These are phyloP conservation scores for Psammodynastes pulverulentus DNA, from an alignment of 2,113 vertebrate genomes.

Conservation along the genomic window DNA sequence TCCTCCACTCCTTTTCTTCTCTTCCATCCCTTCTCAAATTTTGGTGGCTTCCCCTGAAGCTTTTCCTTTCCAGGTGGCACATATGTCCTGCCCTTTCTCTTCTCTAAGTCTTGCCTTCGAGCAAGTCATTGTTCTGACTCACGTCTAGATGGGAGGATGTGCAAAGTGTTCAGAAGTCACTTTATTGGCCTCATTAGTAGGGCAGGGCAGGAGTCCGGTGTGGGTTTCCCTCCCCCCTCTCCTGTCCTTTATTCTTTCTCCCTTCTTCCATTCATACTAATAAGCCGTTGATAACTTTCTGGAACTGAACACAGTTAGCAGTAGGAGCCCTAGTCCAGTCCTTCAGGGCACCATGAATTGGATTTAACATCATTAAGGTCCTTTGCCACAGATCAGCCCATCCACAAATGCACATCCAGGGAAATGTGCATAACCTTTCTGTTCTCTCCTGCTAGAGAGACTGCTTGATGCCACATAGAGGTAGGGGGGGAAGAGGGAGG, in stretches of 20 bases:
- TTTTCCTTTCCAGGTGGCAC: not conserved
- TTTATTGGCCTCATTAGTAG: not conserved
- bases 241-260: not conserved
- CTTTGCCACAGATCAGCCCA: not conserved
- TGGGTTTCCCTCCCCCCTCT: not conserved
- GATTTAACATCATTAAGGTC: not conserved
- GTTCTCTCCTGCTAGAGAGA: not conserved
- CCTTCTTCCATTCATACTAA: not conserved
- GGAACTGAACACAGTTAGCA: not conserved
- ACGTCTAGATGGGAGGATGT: not conserved
- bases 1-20: not conserved
- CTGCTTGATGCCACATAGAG: not conserved
- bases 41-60: not conserved
- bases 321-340: not conserved
- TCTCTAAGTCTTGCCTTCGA: not conserved
- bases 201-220: not conserved
- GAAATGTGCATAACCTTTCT: not conserved
- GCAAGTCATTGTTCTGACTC: not conserved
- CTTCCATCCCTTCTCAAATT: not conserved
- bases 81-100: not conserved
- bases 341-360: not conserved
- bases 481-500: not conserved
- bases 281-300: not conserved
- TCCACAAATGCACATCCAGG: not conserved
- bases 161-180: not conserved